phyloP scores from a whole-genome alignment of 2,888 invertebrate genomes.

The Dasysyrphus tricinctus region DNA sequence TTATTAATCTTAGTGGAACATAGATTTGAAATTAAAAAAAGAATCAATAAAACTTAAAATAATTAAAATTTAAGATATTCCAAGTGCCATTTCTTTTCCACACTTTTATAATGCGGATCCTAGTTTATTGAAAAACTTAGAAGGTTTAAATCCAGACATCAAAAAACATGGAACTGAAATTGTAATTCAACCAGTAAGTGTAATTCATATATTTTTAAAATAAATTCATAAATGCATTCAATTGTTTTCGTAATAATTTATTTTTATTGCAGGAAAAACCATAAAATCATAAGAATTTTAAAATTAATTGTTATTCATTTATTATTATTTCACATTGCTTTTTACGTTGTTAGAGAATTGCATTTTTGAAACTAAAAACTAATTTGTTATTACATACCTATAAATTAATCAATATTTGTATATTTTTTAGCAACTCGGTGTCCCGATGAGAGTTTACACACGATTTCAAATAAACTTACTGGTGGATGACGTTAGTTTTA shows the following conservation, averaged over 20 bases:
- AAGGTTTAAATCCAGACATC: conserved; percentile 87
- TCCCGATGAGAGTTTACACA: conserved; percentile 87
- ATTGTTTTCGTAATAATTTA: too few species aligned
- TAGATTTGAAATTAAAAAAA: not conserved
- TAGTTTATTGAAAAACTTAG: conserved; percentile 85
- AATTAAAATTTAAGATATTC: conserved; percentile 85
- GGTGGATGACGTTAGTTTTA: conserved; percentile 86
- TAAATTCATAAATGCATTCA: not conserved
- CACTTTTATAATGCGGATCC: conserved; percentile 89
- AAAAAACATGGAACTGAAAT: conserved; percentile 85
- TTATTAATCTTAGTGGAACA: not conserved
- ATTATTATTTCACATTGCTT: not conserved
- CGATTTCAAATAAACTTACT: conserved; percentile 90
- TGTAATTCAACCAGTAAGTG: conserved; percentile 88
- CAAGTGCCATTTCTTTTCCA: conserved; percentile 89
- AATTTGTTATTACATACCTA: too few species aligned
- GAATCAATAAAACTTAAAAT: not conserved
- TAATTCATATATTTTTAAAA: not conserved
- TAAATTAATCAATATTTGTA: conserved; percentile 30
- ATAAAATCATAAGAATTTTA: too few species aligned
- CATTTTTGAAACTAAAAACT: too few species aligned
- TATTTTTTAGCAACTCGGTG: conserved; percentile 86
- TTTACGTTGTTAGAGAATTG: too few species aligned
- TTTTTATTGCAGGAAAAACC: too few species aligned
- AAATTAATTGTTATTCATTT: too few species aligned